Conservation (phyloP, 2,888 invertebrate genomes). For the Argyresthia goedartella region DNA sequence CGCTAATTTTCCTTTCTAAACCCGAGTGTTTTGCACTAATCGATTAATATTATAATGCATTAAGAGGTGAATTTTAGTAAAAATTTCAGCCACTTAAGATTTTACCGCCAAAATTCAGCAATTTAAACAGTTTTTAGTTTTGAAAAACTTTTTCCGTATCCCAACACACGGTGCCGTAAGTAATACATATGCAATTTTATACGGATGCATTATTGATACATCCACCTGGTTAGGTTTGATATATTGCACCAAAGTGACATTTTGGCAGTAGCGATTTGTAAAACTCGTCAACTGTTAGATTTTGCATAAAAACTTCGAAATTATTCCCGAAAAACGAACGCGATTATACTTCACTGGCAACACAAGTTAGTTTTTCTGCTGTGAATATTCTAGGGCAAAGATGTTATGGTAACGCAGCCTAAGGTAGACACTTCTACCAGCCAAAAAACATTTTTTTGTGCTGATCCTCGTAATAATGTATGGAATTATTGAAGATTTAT, state of each 20-base stretch:
- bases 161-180: too few species aligned
- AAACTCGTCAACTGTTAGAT: conserved; percentile 25
- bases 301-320: conserved; percentile 41
- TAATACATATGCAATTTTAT: conserved; percentile 9
- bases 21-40: too few species aligned
- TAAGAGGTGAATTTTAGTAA: too few species aligned
- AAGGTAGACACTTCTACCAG: neutral
- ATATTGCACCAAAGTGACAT: conserved; percentile 55
- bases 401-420: neutral
- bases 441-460: neutral
- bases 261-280: conserved; percentile 58
- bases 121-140: too few species aligned
- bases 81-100: too few species aligned
- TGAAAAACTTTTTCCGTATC: too few species aligned
- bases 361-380: neutral
- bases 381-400: neutral
- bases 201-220: conserved; percentile 54
- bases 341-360: neutral
- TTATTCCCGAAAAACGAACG: neutral
- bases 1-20: too few species aligned
- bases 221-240: conserved; percentile 56
- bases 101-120: too few species aligned
- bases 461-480: too few species aligned
- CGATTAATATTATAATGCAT: too few species aligned
- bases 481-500: too few species aligned